Conservation (phyloP, 2,797 vertebrate species). For the Chaetodon trifasciatus region DNA sequence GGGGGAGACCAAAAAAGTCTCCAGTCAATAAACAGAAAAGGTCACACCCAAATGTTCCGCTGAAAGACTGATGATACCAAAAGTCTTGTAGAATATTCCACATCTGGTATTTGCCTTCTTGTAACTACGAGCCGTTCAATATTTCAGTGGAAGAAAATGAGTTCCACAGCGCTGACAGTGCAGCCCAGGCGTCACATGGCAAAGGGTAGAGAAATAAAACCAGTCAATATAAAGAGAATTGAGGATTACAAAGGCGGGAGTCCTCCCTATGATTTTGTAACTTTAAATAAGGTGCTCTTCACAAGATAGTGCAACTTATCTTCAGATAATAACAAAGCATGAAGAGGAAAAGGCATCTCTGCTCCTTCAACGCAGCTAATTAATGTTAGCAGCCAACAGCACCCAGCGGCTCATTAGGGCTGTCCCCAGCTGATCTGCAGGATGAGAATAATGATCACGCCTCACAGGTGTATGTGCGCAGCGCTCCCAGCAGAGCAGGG, state of each 20-base stretch:
- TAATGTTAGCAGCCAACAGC: neutral
- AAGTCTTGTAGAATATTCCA: conserved; percentile 61
- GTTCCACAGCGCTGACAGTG: conserved; percentile 23
- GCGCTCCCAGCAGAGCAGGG: neutral
- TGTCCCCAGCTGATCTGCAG: conserved; percentile 1
- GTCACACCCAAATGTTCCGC: conserved; percentile 79
- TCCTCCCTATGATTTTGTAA: neutral
- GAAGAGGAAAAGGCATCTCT: neutral
- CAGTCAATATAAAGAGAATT: neutral
- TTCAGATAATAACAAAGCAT: neutral
- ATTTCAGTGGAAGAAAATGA: conserved; percentile 55
- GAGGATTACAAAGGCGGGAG: conserved; percentile 3
- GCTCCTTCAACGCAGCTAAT: neutral
- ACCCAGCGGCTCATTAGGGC: neutral
- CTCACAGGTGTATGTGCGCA: neutral
- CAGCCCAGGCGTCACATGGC: neutral
- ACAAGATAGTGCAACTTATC: neutral
- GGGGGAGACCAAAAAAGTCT: conserved; percentile 63
- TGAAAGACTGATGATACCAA: conserved; percentile 69
- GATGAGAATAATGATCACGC: neutral
- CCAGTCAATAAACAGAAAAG: conserved; percentile 80
- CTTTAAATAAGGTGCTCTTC: conserved; percentile 24
- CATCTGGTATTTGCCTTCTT: conserved; percentile 69
- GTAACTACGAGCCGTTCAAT: conserved; percentile 51
- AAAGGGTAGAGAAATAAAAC: conserved; percentile 5